Percentiles rank a stretch among this genome's conserved stretches.
phyloP scores from a whole-genome alignment of 2,888 invertebrate species.

The Pandemis heparana region DNA sequence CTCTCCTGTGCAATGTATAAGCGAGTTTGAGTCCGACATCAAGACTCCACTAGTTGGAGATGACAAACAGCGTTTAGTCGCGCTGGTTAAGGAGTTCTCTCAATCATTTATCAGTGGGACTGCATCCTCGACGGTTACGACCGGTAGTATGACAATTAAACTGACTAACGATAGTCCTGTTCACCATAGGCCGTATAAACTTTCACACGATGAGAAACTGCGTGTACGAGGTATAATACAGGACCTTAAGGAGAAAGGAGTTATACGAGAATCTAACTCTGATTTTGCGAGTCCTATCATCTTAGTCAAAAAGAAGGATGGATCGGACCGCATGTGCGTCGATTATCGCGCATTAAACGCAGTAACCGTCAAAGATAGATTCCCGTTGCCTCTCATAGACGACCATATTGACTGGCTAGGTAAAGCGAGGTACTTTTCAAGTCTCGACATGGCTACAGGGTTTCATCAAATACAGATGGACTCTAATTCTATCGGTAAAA shows the following conservation, averaged over 20 bases:
- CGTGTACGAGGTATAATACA: slow-evolving; percentile 43
- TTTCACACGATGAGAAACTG: slow-evolving; percentile 42
- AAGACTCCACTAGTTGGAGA: slow-evolving; percentile 41
- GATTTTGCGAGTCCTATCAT: slow-evolving; percentile 46
- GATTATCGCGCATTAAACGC: slow-evolving; percentile 12
- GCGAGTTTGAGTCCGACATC: not conserved
- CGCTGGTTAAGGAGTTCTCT: slow-evolving; percentile 39
- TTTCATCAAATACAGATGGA: slow-evolving; percentile 27
- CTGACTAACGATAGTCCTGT: slow-evolving; percentile 34
- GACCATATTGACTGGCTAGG: slow-evolving; percentile 17
- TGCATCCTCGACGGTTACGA: slow-evolving; percentile 45
- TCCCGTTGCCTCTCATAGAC: slow-evolving; percentile 12
- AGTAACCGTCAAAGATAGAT: not conserved
- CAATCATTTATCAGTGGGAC: slow-evolving; percentile 40
- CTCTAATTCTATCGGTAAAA: slow-evolving; percentile 32
- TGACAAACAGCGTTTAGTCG: slow-evolving; percentile 34
- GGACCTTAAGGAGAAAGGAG: slow-evolving; percentile 43
- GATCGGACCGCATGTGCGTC: slow-evolving; percentile 42
- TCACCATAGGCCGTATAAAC: slow-evolving; percentile 43
- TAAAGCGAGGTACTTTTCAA: slow-evolving; percentile 20
- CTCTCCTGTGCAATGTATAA: not conserved
- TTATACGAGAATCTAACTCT: slow-evolving; percentile 46
- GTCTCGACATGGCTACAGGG: slow-evolving; percentile 30
- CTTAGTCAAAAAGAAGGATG: slow-evolving; percentile 47
- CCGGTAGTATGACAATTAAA: slow-evolving; percentile 44